Evolutionary conservation across 2,888 invertebrate genomes (phyloP).

Genomic region (Danaus chrysippus): DNA sequence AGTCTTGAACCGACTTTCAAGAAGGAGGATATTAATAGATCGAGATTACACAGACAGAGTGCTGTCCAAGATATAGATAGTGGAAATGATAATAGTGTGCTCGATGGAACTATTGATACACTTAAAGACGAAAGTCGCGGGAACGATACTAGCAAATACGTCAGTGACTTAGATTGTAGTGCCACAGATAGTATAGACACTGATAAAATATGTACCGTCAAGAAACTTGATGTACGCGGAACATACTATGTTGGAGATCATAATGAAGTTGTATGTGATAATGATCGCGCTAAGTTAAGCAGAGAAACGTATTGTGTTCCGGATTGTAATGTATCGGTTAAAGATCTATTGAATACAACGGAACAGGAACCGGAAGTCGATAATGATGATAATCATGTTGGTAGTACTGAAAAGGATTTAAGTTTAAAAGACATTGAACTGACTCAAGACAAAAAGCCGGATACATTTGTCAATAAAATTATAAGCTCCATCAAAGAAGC

Average conservation of each 20-base stretch:
- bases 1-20: conserved; percentile 62
- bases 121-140: conserved; percentile 34
- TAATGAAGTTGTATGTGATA: background rate
- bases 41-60: conserved; percentile 40
- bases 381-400: background rate
- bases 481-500: conserved; percentile 42
- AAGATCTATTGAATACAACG: conserved; percentile 5
- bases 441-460: conserved; percentile 30
- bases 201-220: background rate
- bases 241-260: background rate
- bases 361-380: background rate
- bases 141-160: conserved; percentile 26
- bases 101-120: conserved; percentile 41
- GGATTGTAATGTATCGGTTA: conserved; percentile 1
- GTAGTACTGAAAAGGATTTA: background rate
- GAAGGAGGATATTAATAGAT: conserved; percentile 50
- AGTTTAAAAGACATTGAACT: background rate
- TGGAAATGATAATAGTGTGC: conserved; percentile 36
- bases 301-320: conserved; percentile 10
- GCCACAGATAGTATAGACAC: conserved; percentile 11
- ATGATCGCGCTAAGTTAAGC: background rate
- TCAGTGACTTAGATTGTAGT: conserved; percentile 34
- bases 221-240: background rate
- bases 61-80: conserved; percentile 19
- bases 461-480: conserved; percentile 46